phyloP scores from a whole-genome alignment of 2,888 invertebrate genomes.

The Timandra comae region DNA sequence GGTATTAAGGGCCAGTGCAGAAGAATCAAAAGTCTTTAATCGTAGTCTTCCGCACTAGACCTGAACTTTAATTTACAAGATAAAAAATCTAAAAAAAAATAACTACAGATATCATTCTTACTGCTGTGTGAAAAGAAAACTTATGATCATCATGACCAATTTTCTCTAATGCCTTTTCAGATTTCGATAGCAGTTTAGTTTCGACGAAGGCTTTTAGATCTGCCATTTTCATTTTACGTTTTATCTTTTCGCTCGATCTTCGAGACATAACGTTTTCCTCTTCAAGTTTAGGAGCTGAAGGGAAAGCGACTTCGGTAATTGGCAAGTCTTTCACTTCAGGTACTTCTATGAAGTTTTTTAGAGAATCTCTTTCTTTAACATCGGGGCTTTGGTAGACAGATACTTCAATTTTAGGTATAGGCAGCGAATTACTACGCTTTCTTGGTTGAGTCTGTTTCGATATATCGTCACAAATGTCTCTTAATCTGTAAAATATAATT shows the following conservation, averaged over 20 bases:
- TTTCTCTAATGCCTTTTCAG: slow-evolving; percentile 93
- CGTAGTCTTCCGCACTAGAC: not conserved
- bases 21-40: not conserved
- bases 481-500: slow-evolving; percentile 74
- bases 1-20: not conserved
- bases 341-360: slow-evolving; percentile 86
- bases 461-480: slow-evolving; percentile 91
- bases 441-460: slow-evolving; percentile 86
- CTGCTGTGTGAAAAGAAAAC: slow-evolving; percentile 70
- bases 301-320: slow-evolving; percentile 72
- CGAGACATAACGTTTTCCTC: slow-evolving; percentile 67
- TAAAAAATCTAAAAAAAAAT: slow-evolving; percentile 32
- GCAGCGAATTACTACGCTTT: slow-evolving; percentile 93
- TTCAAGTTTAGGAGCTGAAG: slow-evolving; percentile 49
- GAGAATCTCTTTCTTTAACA: slow-evolving; percentile 78
- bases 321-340: slow-evolving; percentile 83
- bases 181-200: slow-evolving; percentile 92
- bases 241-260: slow-evolving; percentile 88
- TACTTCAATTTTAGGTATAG: slow-evolving; percentile 94
- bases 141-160: slow-evolving; percentile 88
- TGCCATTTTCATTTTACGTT: slow-evolving; percentile 92
- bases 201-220: slow-evolving; percentile 95
- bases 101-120: slow-evolving; percentile 80
- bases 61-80: not conserved
- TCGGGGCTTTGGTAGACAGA: slow-evolving; percentile 89